phyloP scores from a whole-genome alignment of 2,888 invertebrate species.

The Phengaris alcon region DNA sequence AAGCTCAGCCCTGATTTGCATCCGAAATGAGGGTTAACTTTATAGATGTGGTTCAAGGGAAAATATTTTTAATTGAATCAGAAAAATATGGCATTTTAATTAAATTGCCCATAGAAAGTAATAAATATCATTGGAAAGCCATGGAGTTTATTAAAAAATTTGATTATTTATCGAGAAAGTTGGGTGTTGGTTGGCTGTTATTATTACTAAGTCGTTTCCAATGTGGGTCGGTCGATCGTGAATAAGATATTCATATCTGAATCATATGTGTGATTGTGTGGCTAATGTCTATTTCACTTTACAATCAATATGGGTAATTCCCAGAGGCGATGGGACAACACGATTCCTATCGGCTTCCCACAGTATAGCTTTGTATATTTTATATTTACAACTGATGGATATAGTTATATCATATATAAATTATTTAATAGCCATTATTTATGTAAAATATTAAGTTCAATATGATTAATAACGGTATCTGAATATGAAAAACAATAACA shows the following conservation, averaged over 20 bases:
- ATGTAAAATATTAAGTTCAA: too few relatives aligned
- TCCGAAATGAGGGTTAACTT: not conserved
- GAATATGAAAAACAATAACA: too few relatives aligned
- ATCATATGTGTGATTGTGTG: not conserved
- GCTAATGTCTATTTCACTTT: not conserved
- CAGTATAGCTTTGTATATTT: not conserved
- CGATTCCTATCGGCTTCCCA: not conserved
- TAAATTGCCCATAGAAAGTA: conserved; percentile 2
- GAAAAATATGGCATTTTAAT: not conserved
- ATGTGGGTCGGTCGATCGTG: conserved; percentile 21
- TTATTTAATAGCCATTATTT: too few relatives aligned
- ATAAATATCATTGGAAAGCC: not conserved
- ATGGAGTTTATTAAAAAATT: not conserved
- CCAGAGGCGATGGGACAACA: not conserved
- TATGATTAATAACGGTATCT: too few relatives aligned
- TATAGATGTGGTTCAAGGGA: not conserved
- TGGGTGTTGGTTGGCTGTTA: not conserved
- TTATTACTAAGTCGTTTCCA: not conserved
- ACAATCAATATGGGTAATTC: not conserved
- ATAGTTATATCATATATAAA: too few relatives aligned
- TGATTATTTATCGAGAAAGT: conserved; percentile 33
- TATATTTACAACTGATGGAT: not conserved
- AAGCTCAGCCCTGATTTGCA: not conserved
- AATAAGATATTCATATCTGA: not conserved
- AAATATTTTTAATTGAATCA: not conserved